These are phyloP conservation scores for Ganaspis sp. DNA, from an alignment of 1,140 invertebrate species.

Conservation along the genomic window DNA sequence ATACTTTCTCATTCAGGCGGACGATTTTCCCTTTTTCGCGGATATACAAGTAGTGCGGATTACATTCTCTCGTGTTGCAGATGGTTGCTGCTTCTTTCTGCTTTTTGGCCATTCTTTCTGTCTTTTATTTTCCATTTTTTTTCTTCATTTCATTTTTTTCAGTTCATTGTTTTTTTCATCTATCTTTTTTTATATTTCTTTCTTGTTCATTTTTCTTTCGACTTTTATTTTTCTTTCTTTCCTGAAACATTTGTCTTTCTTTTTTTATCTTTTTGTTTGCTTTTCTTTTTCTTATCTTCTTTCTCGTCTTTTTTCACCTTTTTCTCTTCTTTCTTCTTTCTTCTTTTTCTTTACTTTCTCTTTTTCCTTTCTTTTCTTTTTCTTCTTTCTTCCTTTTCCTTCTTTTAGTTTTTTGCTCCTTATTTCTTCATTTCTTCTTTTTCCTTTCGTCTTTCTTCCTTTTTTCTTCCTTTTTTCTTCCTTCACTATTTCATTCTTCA, in stretches of 20 bases:
- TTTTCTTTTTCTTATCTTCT: constrained; percentile 36
- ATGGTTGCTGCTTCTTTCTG: constrained; percentile 4
- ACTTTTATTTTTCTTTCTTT: background rate
- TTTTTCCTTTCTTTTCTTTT: constrained; percentile 32
- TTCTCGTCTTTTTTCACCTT: background rate
- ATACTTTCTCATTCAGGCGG: background rate
- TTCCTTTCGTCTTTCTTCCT: background rate
- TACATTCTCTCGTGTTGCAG: constrained; percentile 33
- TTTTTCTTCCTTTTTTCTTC: constrained; percentile 20
- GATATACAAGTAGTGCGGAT: constrained; percentile 31
- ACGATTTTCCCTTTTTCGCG: background rate
- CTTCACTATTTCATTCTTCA: constrained; percentile 5
- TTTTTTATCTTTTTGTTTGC: constrained; percentile 29
- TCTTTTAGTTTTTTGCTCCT: too few relatives aligned
- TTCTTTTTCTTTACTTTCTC: constrained; percentile 18
- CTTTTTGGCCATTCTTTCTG: background rate
- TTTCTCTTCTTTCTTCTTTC: constrained; percentile 29
- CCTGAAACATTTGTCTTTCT: constrained; percentile 33
- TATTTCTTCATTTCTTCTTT: background rate
- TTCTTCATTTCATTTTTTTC: constrained; percentile 12
- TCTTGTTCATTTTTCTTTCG: constrained; percentile 30
- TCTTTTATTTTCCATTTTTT: constrained; percentile 29
- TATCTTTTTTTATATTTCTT: background rate
- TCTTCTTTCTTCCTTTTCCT: background rate
- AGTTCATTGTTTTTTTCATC: constrained; percentile 29